Base-by-base conservation (phyloP, 1,140 invertebrate species). In the Caenorhabditis tropicalis region DNA sequence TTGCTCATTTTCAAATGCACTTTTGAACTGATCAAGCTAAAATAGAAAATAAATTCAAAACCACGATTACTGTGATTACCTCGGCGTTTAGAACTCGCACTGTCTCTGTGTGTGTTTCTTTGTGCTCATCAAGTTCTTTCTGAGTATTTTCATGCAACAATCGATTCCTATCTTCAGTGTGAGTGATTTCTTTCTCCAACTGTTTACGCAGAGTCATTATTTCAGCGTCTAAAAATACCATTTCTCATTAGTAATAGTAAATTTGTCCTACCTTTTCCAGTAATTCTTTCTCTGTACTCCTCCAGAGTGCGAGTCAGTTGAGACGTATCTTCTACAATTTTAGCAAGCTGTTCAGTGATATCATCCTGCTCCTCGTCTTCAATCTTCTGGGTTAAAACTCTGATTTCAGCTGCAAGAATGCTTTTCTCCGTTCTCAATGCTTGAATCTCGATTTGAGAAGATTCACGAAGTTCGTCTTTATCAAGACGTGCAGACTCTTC, bases 381-480 rank as follows among this genome's bases (percentile, higher is more conserved):
- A 88, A 43, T 60, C 74, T 86, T 82, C 36, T 36, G 58, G 31
- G 83, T 79, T 19, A 88, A 70, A 33, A 79, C 58, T 36, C 24
- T 49, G 4, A 90, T 81, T 87, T 90, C 89, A 15, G 88, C 70
- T 49, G 89, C 87, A 19, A 90, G 60, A 43, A 74, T 58, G 19
- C 39, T 79, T 24, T 88, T 88, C 46, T 90, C 86, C 24, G 81
- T 46, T 12, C 87, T 82, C 33, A 89, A 60, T 39, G 58, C 81
- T 49, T 87, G 86, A 48, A 89, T 86, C 56, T 89, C 90, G 49
- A 91, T 88, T 56, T 86, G 82, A 24, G 91, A 65, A 24, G 87
- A 88, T 84, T 86, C 85, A 24, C 85, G 83, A 33, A 91, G 88
- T 29, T 88, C 89, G 12, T 84, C 88, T 79, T 88, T 87, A 33